Evolutionary conservation across 2,797 vertebrate species (phyloP), one percentile per base, ranked within the genome.

Genomic region (Tympanoctomys barrerae): DNA sequence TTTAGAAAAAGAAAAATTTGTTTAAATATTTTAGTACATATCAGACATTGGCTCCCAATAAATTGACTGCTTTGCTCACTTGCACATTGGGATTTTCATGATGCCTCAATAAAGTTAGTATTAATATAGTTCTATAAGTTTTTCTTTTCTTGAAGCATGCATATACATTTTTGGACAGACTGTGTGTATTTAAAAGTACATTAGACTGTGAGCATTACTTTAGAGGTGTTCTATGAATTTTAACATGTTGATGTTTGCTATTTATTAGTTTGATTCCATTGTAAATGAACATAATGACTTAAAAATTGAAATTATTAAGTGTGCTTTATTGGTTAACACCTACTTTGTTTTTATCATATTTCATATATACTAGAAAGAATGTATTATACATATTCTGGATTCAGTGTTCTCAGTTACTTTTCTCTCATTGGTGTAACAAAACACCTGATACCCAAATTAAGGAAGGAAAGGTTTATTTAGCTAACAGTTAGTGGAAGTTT

Each of bases 271-370:
- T 91, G 36, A 80, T 59, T 83, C 13, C 22, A 0, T 70, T 82
- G 87, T 90, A 13, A 87, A 46, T 83, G 57, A 89, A 86, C 54
- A 87, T 42, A 73, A 33, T 54, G 42, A 62, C 52, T 87, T 86
- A 86, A 87, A 86, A 18, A 33, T 87, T 88, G 62, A 62, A 82
- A 75, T 83, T 83, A 82, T 54, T 33, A 33, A 49, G 36, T 89
- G 89, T 82, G 68, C 39, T 90, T 75, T 87, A 87, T 71, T 87
- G 70, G 42, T 28, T n/a, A 85, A 66, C 31, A 24, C 78, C 28
- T 52, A 22, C 4, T 75, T 68, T 49, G 13, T 36, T 90, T 80
- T 87, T 19, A 49, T 77, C 64, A 70, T 87, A n/a, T 4, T 89
- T 85, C 18, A 24, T 82, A 11, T 13, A 62, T n/a, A 46, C 2